Conservation (phyloP, 2,888 invertebrate genomes). For the Trichopoda pennipes region DNA sequence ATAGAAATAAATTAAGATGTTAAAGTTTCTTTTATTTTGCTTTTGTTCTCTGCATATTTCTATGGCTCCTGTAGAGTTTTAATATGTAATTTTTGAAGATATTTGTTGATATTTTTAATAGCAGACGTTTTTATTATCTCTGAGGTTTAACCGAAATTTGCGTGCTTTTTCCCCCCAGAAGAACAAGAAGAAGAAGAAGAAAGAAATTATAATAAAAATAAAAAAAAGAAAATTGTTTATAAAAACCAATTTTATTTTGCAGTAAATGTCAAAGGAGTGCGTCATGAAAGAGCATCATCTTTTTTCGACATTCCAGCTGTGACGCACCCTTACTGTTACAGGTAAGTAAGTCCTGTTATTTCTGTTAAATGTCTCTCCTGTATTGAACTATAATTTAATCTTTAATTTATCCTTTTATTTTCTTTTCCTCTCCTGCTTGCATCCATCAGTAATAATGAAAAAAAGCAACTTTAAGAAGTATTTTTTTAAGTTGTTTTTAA, state of each 20-base stretch:
- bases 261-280: conserved; percentile 81
- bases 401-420: conserved; percentile 52
- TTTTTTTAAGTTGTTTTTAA: too few species aligned
- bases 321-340: conserved; percentile 81
- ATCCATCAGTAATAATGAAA: not conserved
- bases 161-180: not conserved
- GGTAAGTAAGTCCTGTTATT: conserved; percentile 73
- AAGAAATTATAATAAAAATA: not conserved
- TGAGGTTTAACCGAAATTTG: conserved; percentile 34
- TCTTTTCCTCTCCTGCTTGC: not conserved
- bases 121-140: conserved; percentile 27
- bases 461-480: conserved; percentile 1
- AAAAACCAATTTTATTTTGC: conserved; percentile 69
- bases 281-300: conserved; percentile 81
- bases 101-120: conserved; percentile 39
- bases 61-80: conserved; percentile 74
- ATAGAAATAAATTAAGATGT: conserved; percentile 42
- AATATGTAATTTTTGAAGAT: conserved; percentile 70
- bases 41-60: conserved; percentile 15
- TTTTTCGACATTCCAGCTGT: conserved; percentile 82
- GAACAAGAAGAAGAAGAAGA: too few species aligned
- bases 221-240: conserved; percentile 47
- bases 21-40: conserved; percentile 2
- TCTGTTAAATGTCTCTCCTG: not conserved
- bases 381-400: conserved; percentile 36